Evolutionary conservation across 2,113 vertebrate species (phyloP), one percentile per base, ranked within the genome.

Genomic region (Colius striatus): DNA sequence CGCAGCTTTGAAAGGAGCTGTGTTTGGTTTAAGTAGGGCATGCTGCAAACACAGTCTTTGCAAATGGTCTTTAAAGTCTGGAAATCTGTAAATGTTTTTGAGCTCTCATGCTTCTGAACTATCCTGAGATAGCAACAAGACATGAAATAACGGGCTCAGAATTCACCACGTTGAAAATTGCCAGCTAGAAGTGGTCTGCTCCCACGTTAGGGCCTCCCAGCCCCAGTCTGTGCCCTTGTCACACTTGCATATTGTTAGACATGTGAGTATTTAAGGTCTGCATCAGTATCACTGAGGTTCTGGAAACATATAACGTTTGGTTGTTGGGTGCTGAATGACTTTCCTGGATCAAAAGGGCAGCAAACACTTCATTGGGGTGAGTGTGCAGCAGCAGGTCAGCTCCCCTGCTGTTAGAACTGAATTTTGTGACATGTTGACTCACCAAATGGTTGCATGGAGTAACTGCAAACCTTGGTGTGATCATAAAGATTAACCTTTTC

Each of bases 201-300:
- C 11, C 50, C 1, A 8, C 0, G 6, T 1, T 12, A 22, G 58
- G n/a, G 3, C n/a, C 29, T 66, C 1, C 0, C 66, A 57, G 78
- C 67, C 57, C 34, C 1, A 2, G 27, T 12, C 60, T 53, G 63
- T 26, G 16, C 13, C 68, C 47, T 41, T 53, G 4, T 6, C 51
- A 4, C 5, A 0, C 47, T 7, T 2, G 53, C 16, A 0, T 10
- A 1, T 8, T 10, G 55, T 20, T 20, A 0, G 36, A 16, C 5
- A 2, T 0, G 4, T 1, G 47, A 7, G 23, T 6, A 1, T 10
- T 36, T 6, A 5, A 5, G 0, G 1, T 4, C 65, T 11, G 53
- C 36, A 1, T 73, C 4, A 1, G 55, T 2, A 2, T 8, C 50
- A 1, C 23, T 4, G 57, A 23, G 58, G 22, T 18, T 15, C 38